phyloP scores from a whole-genome alignment of 2,888 invertebrate genomes.

The Ennomos erosarius region DNA sequence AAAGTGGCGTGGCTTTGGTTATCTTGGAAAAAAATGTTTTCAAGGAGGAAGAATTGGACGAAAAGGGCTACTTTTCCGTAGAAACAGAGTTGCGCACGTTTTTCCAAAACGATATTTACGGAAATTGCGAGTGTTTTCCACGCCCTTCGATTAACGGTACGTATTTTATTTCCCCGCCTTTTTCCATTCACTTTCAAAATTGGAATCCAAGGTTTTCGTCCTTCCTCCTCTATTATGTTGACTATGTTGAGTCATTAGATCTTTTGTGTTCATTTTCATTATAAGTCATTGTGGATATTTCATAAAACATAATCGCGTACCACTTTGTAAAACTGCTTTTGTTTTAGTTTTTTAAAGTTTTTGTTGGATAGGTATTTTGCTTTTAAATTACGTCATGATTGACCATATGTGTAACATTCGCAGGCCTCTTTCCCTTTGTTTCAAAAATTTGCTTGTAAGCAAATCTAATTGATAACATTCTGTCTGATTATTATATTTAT shows the following conservation, averaged over 20 bases:
- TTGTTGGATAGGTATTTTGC: not conserved
- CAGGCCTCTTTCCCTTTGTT: slow-evolving; percentile 4
- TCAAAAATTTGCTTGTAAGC: not conserved
- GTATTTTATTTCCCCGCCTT: slow-evolving; percentile 44
- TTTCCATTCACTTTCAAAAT: slow-evolving; percentile 51
- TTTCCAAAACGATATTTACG: slow-evolving; percentile 94
- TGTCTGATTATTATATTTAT: too few species aligned
- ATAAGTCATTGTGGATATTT: slow-evolving; percentile 4
- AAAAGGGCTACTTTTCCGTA: slow-evolving; percentile 86
- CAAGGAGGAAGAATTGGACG: slow-evolving; percentile 85
- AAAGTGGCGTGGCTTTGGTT: slow-evolving; percentile 88
- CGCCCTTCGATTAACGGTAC: slow-evolving; percentile 87
- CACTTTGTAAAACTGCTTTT: not conserved
- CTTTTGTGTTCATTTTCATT: not conserved
- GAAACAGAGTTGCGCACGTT: slow-evolving; percentile 86
- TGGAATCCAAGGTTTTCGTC: slow-evolving; percentile 50
- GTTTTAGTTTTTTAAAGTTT: not conserved
- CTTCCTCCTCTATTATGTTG: slow-evolving; percentile 34
- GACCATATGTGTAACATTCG: slow-evolving; percentile 22
- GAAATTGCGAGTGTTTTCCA: slow-evolving; percentile 91
- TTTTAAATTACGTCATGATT: slow-evolving; percentile 31
- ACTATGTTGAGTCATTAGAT: slow-evolving; percentile 51
- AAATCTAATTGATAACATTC: too few species aligned
- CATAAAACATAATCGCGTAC: not conserved
- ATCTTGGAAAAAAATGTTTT: slow-evolving; percentile 94